Base-by-base conservation (phyloP, 2,888 invertebrate species). In the Barypeithes pellucidus region DNA sequence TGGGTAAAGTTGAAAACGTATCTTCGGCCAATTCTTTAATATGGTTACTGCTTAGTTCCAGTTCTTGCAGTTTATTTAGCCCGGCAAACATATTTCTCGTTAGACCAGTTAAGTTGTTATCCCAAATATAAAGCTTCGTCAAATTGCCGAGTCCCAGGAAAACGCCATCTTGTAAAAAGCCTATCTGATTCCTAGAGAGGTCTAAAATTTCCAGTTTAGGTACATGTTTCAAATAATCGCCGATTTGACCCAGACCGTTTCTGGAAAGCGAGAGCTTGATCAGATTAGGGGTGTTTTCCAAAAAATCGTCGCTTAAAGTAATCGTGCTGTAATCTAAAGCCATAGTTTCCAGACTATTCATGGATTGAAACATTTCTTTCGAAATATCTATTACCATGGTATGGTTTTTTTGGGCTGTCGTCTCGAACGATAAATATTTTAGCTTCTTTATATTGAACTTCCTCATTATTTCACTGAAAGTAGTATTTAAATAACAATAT, bases 21-120 rank as follows among this genome's bases (percentile, higher is more conserved):
- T 90, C 89, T 7, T 88, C 83, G 0, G 91, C 89, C 59, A 95
- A 85, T 67, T 87, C 87, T 73, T 88, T 88, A 76, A 94, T 88
- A 65, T 89, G 88, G 83, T 94, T 94, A 5, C 88, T 87, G 80
- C 91, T 91, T 67, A 95, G 84, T 84, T 94, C 94, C 71, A 95
- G 86, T 76, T 90, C 89, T 79, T 88, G 87, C 5, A 95, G 86
- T 0, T 90, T 89, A 36, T 87, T 85, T 5, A 93, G 87, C 45
- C 92, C 91, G 29, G 88, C 88, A 81, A 94, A 93, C 74, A 90
- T 87, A 70, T 89, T 87, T 74, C 89, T 88, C 11, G 89, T 88
- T 36, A 83, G 45, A 5, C 24, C 29, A 8, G 67, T 77, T 3
- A 82, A 68, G 11, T 77, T 73, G 61, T 94, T 94, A n/a, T 87